These are phyloP conservation scores for Ectemnius lituratus DNA, from an alignment of 2,888 invertebrate genomes.

Conservation along the genomic window DNA sequence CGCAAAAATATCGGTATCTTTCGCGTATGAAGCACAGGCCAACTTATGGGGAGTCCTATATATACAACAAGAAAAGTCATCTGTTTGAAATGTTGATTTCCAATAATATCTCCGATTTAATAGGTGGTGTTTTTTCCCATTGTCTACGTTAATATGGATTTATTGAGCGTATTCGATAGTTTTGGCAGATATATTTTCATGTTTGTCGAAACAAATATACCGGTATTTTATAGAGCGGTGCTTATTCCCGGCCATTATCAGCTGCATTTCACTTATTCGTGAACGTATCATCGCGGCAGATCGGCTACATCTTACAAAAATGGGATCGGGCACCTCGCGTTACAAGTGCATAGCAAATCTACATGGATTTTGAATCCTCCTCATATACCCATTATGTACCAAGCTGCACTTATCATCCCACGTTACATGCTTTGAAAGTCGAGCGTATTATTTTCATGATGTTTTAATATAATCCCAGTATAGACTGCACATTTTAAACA, in stretches of 20 bases:
- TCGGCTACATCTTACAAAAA: neutral
- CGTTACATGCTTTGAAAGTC: neutral
- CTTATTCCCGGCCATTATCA: conserved; percentile 19
- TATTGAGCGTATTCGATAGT: too few relatives aligned
- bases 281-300: neutral
- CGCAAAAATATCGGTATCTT: conserved; percentile 40
- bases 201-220: neutral
- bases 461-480: conserved; percentile 10
- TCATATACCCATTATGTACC: neutral
- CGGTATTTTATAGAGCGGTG: conserved; percentile 28
- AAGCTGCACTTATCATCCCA: conserved; percentile 24
- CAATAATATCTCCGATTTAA: too few relatives aligned
- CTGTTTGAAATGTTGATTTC: too few relatives aligned
- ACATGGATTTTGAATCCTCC: conserved; percentile 5
- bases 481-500: conserved; percentile 8
- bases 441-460: neutral
- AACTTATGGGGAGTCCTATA: too few relatives aligned
- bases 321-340: neutral
- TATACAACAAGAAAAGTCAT: too few relatives aligned
- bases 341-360: neutral
- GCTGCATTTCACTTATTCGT: conserved; percentile 5
- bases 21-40: neutral
- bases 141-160: too few relatives aligned
- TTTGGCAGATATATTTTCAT: too few relatives aligned
- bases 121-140: too few relatives aligned